phyloP scores from a whole-genome alignment of 35 echinoderm and acorn worm genomes.

The Chiridota heheva region DNA sequence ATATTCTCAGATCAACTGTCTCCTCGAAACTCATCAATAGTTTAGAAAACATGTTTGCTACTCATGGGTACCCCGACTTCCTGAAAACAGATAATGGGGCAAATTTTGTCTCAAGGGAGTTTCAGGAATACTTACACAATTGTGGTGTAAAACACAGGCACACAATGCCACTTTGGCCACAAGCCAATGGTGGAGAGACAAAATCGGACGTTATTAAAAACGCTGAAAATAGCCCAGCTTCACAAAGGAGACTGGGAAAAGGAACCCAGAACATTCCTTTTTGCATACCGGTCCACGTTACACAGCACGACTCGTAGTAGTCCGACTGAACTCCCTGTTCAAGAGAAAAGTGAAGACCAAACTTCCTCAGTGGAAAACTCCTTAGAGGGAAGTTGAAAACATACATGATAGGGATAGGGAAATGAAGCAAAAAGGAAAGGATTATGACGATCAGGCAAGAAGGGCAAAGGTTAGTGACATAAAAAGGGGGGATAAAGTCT shows the following conservation, averaged over 20 bases:
- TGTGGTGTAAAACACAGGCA: conserved; percentile 38
- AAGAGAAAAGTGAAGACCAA: conserved; percentile 37
- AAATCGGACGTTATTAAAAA: conserved; percentile 26
- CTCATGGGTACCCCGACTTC: conserved; percentile 4
- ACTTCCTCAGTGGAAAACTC: conserved; percentile 31
- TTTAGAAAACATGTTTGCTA: conserved; percentile 14
- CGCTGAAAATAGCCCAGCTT: conserved; percentile 1
- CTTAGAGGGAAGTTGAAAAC: background rate
- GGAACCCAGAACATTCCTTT: conserved; percentile 34
- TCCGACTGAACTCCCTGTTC: conserved; percentile 37
- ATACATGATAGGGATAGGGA: conserved; percentile 20
- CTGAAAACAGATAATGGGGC: conserved; percentile 24
- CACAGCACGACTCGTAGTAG: conserved; percentile 33
- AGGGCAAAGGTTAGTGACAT: conserved; percentile 1
- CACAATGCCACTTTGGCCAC: conserved; percentile 50
- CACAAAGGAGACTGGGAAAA: conserved; percentile 41
- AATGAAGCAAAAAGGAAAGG: conserved; percentile 32
- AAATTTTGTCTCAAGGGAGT: conserved; percentile 3
- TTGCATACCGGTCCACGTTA: conserved; percentile 41
- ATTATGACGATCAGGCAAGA: conserved; percentile 22
- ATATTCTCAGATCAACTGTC: conserved; percentile 37
- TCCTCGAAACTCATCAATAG: conserved; percentile 7
- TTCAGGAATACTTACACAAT: conserved; percentile 30
- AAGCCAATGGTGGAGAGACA: conserved; percentile 50
- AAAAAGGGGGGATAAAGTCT: conserved; percentile 35